phyloP scores from a whole-genome alignment of 2,888 invertebrate species.

The Periphyllus acericola region DNA sequence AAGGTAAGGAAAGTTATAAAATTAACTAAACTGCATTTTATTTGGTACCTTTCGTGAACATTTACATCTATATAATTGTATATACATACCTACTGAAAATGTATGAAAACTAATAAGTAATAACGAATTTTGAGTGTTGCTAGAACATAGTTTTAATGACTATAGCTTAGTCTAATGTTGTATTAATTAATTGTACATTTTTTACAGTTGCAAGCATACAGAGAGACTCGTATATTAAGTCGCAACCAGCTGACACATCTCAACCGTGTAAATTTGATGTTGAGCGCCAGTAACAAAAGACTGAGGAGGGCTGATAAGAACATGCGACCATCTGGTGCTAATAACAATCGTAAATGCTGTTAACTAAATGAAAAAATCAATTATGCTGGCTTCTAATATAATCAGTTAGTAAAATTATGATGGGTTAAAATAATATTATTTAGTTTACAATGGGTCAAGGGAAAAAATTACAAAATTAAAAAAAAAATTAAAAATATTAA shows the following conservation, averaged over 20 bases:
- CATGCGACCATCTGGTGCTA: conserved; percentile 71
- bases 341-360: conserved; percentile 74
- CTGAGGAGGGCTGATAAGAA: conserved; percentile 72
- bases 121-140: not conserved
- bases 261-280: conserved; percentile 71
- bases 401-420: conserved; percentile 58
- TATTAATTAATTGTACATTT: conserved; percentile 39
- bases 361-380: conserved; percentile 62
- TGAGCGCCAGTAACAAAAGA: conserved; percentile 70
- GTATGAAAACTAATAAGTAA: not conserved
- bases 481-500: conserved; percentile 47
- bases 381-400: conserved; percentile 58
- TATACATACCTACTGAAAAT: too few species aligned
- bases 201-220: conserved; percentile 68
- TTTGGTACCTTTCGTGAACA: not conserved
- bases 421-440: conserved; percentile 47
- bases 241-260: conserved; percentile 71
- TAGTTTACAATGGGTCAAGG: conserved; percentile 42
- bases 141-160: not conserved
- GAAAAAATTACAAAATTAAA: conserved; percentile 38
- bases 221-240: conserved; percentile 69
- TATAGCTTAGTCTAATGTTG: too few species aligned
- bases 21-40: not conserved
- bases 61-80: not conserved
- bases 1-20: conserved; percentile 26